Evolutionary conservation across 35 echinoderm and acorn worm species (phyloP).

Genomic region (Patiria miniata): DNA sequence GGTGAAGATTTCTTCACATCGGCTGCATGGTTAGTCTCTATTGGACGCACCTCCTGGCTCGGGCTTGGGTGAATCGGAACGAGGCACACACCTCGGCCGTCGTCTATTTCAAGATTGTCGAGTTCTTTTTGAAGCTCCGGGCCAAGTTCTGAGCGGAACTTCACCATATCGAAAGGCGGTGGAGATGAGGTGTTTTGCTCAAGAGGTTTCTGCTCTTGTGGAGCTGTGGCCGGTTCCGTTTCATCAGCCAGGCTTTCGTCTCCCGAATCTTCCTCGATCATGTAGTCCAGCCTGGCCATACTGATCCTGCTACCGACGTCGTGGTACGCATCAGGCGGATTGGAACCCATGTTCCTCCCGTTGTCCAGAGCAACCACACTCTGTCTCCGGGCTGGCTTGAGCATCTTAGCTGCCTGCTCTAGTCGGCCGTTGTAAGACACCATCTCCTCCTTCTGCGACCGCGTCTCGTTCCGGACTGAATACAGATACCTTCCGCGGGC

Average conservation of each 20-base stretch:
- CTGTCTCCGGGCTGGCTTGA: conserved; percentile 52
- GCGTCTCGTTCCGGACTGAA: conserved; percentile 66
- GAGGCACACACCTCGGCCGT: conserved; percentile 21
- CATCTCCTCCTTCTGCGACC: conserved; percentile 68
- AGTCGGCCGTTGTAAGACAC: conserved; percentile 62
- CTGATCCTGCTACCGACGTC: conserved; percentile 60
- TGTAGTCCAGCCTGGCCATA: conserved; percentile 16
- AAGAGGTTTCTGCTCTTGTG: neutral
- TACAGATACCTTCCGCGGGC: conserved; percentile 72
- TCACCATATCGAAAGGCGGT: conserved; percentile 51
- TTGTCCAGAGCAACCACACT: conserved; percentile 60
- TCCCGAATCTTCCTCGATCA: conserved; percentile 37
- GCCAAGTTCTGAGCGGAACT: conserved; percentile 58
- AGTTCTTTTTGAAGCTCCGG: conserved; percentile 71
- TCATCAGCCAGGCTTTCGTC: conserved; percentile 20
- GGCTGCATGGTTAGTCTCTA: neutral
- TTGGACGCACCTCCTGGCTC: neutral
- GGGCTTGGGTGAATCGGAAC: conserved; percentile 29
- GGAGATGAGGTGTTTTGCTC: neutral
- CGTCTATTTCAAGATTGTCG: conserved; percentile 62
- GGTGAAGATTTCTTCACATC: neutral
- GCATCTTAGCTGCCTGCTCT: conserved; percentile 59
- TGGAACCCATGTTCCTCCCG: conserved; percentile 56
- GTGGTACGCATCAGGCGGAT: conserved; percentile 47
- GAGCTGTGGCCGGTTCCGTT: neutral